These are phyloP conservation scores for Eumerus sabulonum DNA, from an alignment of 2,888 invertebrate genomes.

Conservation along the genomic window DNA sequence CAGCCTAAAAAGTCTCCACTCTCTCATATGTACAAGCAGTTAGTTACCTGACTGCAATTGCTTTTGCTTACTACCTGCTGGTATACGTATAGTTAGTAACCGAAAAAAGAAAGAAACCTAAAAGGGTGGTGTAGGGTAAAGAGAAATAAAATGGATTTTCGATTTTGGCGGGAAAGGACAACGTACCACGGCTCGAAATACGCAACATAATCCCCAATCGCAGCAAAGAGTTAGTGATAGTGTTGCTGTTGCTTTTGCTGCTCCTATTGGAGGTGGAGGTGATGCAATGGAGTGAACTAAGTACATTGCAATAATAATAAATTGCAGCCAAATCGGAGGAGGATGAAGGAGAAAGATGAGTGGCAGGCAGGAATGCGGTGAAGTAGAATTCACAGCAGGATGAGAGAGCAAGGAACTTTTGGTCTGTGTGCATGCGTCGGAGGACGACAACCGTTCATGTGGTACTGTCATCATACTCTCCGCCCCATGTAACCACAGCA, in stretches of 20 bases:
- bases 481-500: slow-evolving; percentile 19
- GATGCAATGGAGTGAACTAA: slow-evolving; percentile 68
- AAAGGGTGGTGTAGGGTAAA: slow-evolving; percentile 2
- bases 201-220: slow-evolving; percentile 59
- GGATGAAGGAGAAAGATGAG: slow-evolving; percentile 41
- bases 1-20: slow-evolving; percentile 52
- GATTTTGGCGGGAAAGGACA: slow-evolving; percentile 67
- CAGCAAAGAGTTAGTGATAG: not conserved
- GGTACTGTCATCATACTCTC: slow-evolving; percentile 23
- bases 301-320: slow-evolving; percentile 68
- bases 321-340: slow-evolving; percentile 58
- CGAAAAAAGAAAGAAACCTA: slow-evolving; percentile 42
- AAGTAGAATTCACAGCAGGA: not conserved
- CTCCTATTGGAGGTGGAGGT: slow-evolving; percentile 40
- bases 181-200: slow-evolving; percentile 48
- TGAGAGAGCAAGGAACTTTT: slow-evolving; percentile 19
- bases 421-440: slow-evolving; percentile 41
- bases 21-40: slow-evolving; percentile 18
- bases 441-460: slow-evolving; percentile 36
- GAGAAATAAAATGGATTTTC: slow-evolving; percentile 52
- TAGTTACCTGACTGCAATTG: slow-evolving; percentile 25
- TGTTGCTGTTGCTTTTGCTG: not conserved
- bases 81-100: slow-evolving; percentile 56
- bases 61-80: slow-evolving; percentile 62
- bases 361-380: slow-evolving; percentile 9